These are phyloP conservation scores for Leptatherina wallacei DNA, from an alignment of 2,797 vertebrate genomes.

Conservation along the genomic window DNA sequence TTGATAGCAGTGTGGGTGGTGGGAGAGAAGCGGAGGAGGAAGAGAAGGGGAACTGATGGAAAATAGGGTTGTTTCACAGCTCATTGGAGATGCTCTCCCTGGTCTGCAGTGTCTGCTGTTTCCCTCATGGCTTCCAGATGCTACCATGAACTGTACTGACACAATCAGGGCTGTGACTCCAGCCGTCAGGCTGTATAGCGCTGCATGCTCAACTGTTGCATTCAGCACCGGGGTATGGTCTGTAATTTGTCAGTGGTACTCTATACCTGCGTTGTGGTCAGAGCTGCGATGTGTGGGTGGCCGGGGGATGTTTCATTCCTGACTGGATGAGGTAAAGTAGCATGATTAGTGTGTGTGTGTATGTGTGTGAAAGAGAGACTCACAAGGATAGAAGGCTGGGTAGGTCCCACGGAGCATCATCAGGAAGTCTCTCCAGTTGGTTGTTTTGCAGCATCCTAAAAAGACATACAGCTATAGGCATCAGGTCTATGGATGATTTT, in stretches of 20 bases:
- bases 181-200: conserved; percentile 32
- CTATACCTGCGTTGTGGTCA: conserved; percentile 66
- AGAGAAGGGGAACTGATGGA: conserved; percentile 79
- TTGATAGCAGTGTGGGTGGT: conserved; percentile 78
- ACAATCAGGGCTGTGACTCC: conserved; percentile 60
- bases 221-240: conserved; percentile 20
- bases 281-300: conserved; percentile 55
- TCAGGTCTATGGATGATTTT: conserved; percentile 27
- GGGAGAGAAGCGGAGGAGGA: conserved; percentile 63
- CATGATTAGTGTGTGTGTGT: conserved; percentile 34
- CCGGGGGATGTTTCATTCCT: conserved; percentile 49
- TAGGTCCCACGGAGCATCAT: conserved; percentile 91
- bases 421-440: conserved; percentile 89
- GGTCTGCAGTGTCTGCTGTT: conserved; percentile 80
- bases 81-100: conserved; percentile 85
- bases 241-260: conserved; percentile 66
- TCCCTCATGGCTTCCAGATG: conserved; percentile 87
- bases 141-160: conserved; percentile 65
- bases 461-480: conserved; percentile 32
- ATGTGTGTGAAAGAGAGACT: conserved; percentile 71
- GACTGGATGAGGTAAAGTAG: conserved; percentile 42
- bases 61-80: conserved; percentile 87
- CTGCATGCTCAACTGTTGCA: conserved; percentile 37
- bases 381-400: conserved; percentile 95
- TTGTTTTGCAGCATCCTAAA: conserved; percentile 97